Evolutionary conservation across 2,113 vertebrate genomes (phyloP).

Genomic region (Arvicanthis niloticus): DNA sequence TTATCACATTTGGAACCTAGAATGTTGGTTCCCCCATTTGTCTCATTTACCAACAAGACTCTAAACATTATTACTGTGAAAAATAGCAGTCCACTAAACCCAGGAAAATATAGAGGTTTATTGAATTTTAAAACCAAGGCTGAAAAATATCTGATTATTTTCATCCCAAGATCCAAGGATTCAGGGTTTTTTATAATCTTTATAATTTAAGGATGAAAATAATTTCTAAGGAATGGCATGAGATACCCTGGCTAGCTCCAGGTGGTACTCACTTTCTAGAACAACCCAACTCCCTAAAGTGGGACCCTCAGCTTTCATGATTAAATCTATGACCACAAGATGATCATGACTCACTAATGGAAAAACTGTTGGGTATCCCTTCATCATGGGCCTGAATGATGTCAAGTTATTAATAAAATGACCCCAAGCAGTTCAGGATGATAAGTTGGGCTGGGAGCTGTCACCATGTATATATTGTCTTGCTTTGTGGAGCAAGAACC

Average conservation of each 20-base stretch:
- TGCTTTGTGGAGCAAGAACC: neutral
- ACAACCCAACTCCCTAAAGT: neutral
- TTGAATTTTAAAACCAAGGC: neutral
- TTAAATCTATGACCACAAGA: neutral
- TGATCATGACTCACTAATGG: neutral
- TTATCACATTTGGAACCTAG: neutral
- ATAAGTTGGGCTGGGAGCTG: neutral
- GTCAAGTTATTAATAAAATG: neutral
- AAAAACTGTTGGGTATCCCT: neutral
- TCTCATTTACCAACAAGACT: neutral
- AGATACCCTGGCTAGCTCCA: neutral
- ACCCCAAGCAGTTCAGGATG: neutral
- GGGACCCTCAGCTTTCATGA: too few species aligned
- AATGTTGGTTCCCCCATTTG: neutral
- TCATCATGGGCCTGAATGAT: neutral
- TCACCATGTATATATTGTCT: too few species aligned
- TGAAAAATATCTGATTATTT: neutral
- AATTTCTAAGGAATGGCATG: neutral
- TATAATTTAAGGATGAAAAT: too few species aligned
- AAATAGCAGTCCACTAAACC: neutral
- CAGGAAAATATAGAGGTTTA: neutral
- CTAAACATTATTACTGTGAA: neutral
- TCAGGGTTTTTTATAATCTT: neutral
- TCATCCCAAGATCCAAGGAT: neutral
- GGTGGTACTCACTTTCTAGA: neutral